These are phyloP conservation scores for Neomorphus geoffroyi DNA, from an alignment of 2,797 vertebrate genomes.

Conservation along the genomic window DNA sequence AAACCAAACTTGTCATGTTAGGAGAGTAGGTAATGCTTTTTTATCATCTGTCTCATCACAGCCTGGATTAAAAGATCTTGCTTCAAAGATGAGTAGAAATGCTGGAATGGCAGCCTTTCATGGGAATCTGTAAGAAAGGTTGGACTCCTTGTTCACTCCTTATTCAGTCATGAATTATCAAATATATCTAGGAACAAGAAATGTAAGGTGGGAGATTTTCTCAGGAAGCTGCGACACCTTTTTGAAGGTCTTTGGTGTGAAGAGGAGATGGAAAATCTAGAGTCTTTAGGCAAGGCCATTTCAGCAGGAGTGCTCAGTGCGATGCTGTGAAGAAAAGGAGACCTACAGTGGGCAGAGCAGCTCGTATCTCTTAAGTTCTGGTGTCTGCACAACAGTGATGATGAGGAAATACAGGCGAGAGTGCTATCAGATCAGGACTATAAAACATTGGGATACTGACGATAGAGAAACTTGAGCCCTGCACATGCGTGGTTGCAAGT, in stretches of 20 bases:
- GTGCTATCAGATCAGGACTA: background rate
- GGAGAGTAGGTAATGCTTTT: background rate
- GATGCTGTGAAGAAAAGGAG: background rate
- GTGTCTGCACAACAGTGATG: background rate
- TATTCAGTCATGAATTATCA: background rate
- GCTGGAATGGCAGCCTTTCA: background rate
- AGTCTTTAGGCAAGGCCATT: background rate
- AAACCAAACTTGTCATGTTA: background rate
- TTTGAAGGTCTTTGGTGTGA: background rate
- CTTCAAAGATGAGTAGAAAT: background rate
- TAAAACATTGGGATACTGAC: background rate
- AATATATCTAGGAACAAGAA: background rate
- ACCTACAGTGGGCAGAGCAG: background rate
- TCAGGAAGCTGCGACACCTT: background rate
- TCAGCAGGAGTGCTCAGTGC: background rate
- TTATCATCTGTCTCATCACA: background rate
- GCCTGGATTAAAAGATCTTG: background rate
- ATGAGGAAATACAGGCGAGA: background rate
- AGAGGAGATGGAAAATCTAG: background rate
- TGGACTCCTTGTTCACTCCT: background rate
- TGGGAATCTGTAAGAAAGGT: background rate
- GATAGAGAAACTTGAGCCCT: background rate
- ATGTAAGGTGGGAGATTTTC: background rate
- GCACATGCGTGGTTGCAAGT: background rate
- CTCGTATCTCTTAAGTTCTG: background rate